Base-by-base conservation (phyloP, 2,797 vertebrate genomes). In the Gymnodraco acuticeps region DNA sequence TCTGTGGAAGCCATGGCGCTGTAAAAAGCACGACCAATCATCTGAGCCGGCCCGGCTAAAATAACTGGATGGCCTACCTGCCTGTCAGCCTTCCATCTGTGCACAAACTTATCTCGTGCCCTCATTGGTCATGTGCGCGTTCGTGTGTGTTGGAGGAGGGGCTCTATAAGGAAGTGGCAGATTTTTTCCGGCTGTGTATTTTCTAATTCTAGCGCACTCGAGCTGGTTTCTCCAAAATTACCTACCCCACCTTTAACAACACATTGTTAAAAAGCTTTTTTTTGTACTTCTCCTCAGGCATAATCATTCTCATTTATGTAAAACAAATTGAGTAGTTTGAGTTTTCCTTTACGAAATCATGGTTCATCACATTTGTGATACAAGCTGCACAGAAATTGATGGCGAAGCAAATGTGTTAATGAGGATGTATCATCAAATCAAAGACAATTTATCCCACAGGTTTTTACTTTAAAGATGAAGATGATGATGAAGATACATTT, bases 401-500 rank as follows among this genome's bases (percentile, higher is more conserved):
- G 14, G 38, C 17, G 47, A 58, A 38, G 38, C 14, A 65, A 54
- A 6, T 4, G 13, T 38, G 19, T 41, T 55, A 27, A 74, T 54
- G 63, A 56, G 56, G n/a, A 56, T 80, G 56, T 41, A 59, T 80
- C 27, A 66, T 43, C 2, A 70, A 70, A 73, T 60, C 38, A 64
- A 31, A 23, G 10, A 59, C 19, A 55, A 53, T 11, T 1, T 4
- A 33, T 55, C 9, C 54, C 11, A 52, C 41, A 51, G 20, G 19
- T 73, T 71, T 50, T 38, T 42, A n/a, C 31, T 70, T 66, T 33
- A 15, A 74, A 66, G 27, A 38, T 46, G 43, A 74, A 63, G 27
- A 38, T 46, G 43, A 62, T 13, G 20, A 60, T 12, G 17, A 17
- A 11, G 14, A 62, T 47, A 65, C 51, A 68, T 64, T 27, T n/a